Conservation (phyloP, 2,113 vertebrate species). For the Indicator indicator region DNA sequence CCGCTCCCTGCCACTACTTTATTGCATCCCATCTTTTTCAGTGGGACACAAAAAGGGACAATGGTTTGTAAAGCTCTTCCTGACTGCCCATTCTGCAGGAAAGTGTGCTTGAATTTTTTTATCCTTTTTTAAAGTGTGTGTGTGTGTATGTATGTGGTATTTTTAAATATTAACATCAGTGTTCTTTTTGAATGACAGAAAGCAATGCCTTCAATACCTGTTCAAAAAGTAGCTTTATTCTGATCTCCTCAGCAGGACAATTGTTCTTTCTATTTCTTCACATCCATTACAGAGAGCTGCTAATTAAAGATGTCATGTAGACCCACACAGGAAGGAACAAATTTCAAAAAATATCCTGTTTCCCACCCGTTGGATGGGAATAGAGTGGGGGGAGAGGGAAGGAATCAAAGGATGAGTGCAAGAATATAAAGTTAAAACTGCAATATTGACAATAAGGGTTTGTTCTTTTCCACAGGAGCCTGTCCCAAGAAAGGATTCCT, state of each 20-base stretch:
- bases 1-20: not conserved
- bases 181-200: not conserved
- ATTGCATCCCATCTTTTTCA: not conserved
- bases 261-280: conserved; percentile 19
- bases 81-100: not conserved
- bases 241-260: conserved; percentile 12
- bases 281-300: conserved; percentile 24
- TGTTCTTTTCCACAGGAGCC: conserved; percentile 75
- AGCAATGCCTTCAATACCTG: conserved; percentile 32
- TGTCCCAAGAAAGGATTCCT: conserved; percentile 74
- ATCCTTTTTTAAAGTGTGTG: not conserved
- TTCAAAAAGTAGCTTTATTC: not conserved
- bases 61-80: conserved; percentile 21
- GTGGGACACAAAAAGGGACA: not conserved
- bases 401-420: conserved; percentile 74
- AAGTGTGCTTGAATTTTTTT: not conserved
- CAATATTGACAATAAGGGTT: conserved; percentile 66
- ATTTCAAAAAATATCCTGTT: conserved; percentile 75
- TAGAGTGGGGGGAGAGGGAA: conserved; percentile 66
- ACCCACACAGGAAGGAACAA: conserved; percentile 62
- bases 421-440: conserved; percentile 58
- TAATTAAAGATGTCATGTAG: conserved; percentile 46
- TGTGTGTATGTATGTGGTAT: not conserved
- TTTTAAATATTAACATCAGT: conserved; percentile 13
- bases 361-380: conserved; percentile 70